A percentile compares a stretch with the other conserved stretches of the same genome.
phyloP scores from a whole-genome alignment of 2,797 vertebrate species.

The Orestias chungarensis region DNA sequence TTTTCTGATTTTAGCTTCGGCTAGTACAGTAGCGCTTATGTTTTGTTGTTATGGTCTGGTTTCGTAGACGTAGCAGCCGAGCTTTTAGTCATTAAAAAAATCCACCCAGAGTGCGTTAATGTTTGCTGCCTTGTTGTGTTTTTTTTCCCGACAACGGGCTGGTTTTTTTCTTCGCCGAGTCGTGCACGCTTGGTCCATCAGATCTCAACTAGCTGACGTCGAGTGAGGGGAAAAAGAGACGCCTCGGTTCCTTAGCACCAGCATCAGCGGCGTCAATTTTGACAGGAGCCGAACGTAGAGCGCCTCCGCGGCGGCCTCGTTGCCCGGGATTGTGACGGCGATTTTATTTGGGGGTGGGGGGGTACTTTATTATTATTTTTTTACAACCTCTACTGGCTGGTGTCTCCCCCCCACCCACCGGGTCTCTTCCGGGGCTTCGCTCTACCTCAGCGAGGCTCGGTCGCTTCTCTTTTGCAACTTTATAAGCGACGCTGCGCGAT shows the following conservation, averaged over 20 bases:
- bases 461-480: constrained; percentile 38
- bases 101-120: neutral
- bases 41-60: constrained; percentile 71
- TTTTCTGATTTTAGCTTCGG: constrained; percentile 61
- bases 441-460: neutral
- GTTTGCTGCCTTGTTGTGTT: neutral
- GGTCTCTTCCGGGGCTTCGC: neutral
- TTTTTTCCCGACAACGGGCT: neutral
- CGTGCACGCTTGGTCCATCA: constrained; percentile 11
- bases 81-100: neutral
- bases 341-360: too few species aligned
- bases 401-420: too few species aligned
- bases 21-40: constrained; percentile 69
- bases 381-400: too few species aligned
- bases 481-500: constrained; percentile 56
- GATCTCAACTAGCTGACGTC: constrained; percentile 44
- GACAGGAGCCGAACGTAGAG: constrained; percentile 75
- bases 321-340: constrained; percentile 38
- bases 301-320: constrained; percentile 46
- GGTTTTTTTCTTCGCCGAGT: neutral
- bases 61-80: constrained; percentile 23
- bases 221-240: constrained; percentile 43
- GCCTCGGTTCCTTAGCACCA: constrained; percentile 55
- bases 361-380: too few species aligned
- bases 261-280: constrained; percentile 74